Evolutionary conservation across 2,888 invertebrate genomes (phyloP), one percentile per base, ranked within the genome.

Genomic region (Conomelus anceps): DNA sequence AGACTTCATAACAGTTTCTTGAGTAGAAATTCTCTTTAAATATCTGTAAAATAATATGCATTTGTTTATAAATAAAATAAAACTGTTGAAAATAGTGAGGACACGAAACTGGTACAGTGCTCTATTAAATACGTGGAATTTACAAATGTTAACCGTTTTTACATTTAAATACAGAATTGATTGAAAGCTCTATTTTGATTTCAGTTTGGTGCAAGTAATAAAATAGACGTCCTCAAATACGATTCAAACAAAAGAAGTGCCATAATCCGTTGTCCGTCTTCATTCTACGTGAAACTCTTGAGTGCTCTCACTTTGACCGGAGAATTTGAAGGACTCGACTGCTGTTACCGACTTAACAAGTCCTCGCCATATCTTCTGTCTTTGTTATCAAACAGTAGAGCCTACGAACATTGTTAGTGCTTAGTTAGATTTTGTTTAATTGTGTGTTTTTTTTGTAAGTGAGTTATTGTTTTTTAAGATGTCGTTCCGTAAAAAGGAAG

Each of bases 181-280:
- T 26, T 17, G 1, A 86, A 29, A 23, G n/a, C 41, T 89, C 87
- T 41, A 87, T 88, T 89, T 89, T 89, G 89, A 89, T 91, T 91
- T 22, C 90, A 92, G 92, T 90, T 91, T 91, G 95, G 94, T 88
- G 93, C 95, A 23, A 93, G 94, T 89, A 93, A 94, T 24, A 93
- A 93, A 29, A 92, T 96, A 24, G 95, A 96, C 90, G 92, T 96
- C 20, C 91, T 96, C 1, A 95, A 95, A 92, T 95, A 95, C 91
- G 93, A 94, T 91, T 91, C 93, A 0, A 88, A 92, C 0, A 92
- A 93, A 3, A 93, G 92, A 34, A 93, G 95, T 90, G 95, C 94
- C 24, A 93, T 96, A 85, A 91, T 96, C 90, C 94, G 95, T 90
- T 95, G 95, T 89, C 93, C 94, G 6, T 92, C 93, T 89, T 93